Conservation (phyloP, 2,888 invertebrate species). For the Hemithea aestivaria region DNA sequence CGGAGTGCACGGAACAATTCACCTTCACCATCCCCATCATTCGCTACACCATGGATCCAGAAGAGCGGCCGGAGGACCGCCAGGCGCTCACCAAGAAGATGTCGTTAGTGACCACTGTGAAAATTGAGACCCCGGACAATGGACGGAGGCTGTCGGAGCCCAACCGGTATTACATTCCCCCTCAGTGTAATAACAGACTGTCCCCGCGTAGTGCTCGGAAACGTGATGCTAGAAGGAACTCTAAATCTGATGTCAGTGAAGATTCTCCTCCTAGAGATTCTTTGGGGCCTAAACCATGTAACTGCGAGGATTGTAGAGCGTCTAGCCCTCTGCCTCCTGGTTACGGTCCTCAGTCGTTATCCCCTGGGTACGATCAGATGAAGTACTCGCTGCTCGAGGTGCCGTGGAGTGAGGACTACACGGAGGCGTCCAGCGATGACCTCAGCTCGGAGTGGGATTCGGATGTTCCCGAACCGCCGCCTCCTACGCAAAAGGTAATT, state of each 20-base stretch:
- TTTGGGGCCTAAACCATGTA: constrained; percentile 64
- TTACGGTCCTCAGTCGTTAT: constrained; percentile 65
- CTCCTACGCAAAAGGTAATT: constrained; percentile 61
- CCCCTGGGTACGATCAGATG: constrained; percentile 89
- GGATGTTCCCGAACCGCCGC: constrained; percentile 82
- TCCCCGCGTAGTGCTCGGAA: constrained; percentile 69
- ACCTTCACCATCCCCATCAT: constrained; percentile 70
- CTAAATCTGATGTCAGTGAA: constrained; percentile 50
- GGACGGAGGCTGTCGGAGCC: constrained; percentile 66
- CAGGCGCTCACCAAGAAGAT: constrained; percentile 65
- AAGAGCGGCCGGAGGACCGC: constrained; percentile 54
- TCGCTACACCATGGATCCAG: constrained; percentile 72
- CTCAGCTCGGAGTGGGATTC: constrained; percentile 96
- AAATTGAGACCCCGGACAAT: constrained; percentile 67
- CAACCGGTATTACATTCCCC: constrained; percentile 65
- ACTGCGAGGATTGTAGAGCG: constrained; percentile 71
- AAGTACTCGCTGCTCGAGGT: constrained; percentile 87
- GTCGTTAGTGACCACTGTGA: constrained; percentile 65
- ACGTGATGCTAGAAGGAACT: constrained; percentile 58
- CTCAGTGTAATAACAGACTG: constrained; percentile 68
- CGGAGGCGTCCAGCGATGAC: constrained; percentile 94
- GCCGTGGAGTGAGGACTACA: constrained; percentile 88
- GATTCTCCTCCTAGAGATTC: constrained; percentile 48
- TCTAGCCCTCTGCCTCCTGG: constrained; percentile 75
- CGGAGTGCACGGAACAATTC: constrained; percentile 71